Evolutionary conservation across 2,797 vertebrate genomes (phyloP).

Genomic region (Aselliscus stoliczkanus): DNA sequence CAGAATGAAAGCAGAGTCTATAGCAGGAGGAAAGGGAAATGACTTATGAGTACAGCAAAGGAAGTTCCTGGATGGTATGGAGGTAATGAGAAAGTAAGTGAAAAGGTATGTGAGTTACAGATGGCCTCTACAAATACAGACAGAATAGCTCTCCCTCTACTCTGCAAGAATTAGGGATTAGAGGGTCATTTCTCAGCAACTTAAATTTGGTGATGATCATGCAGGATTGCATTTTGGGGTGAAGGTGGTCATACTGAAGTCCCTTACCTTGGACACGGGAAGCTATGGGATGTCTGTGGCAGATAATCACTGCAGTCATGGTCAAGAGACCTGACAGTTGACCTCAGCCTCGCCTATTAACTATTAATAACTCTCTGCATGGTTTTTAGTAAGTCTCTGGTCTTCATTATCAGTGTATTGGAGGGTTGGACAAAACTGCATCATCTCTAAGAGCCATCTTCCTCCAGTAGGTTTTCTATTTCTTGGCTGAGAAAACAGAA

Average conservation of each 20-base stretch:
- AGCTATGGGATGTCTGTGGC: not conserved
- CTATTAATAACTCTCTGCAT: not conserved
- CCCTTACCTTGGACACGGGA: not conserved
- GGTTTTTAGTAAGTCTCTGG: not conserved
- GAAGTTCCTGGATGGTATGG: not conserved
- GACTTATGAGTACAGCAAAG: not conserved
- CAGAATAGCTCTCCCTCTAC: not conserved
- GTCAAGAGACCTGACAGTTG: not conserved
- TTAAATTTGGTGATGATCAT: not conserved
- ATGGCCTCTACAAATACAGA: not conserved
- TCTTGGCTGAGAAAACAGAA: slow-evolving; percentile 8
- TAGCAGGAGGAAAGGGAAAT: not conserved
- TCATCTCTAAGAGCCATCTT: not conserved
- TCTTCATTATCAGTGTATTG: not conserved
- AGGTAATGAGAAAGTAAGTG: not conserved
- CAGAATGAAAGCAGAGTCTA: not conserved
- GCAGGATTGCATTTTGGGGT: not conserved
- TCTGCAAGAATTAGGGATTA: not conserved
- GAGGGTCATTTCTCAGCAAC: not conserved
- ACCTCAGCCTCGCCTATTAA: not conserved
- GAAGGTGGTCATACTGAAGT: not conserved
- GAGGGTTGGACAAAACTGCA: not conserved
- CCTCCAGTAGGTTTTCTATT: not conserved
- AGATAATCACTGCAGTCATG: not conserved
- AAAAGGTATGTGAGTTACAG: not conserved